phyloP scores from a whole-genome alignment of 1,140 invertebrate species.

The Chironomus tepperi region DNA sequence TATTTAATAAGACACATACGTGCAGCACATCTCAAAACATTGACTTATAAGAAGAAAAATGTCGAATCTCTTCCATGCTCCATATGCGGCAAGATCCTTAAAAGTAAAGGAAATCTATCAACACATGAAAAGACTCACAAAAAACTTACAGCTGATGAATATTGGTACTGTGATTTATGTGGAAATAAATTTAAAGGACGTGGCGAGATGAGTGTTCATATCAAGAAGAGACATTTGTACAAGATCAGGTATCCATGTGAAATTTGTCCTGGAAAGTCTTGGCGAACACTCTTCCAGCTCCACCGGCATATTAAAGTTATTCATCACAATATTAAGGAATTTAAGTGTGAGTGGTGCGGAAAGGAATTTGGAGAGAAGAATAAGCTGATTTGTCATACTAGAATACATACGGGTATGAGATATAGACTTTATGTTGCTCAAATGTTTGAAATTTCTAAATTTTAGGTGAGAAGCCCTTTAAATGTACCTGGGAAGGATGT shows the following conservation, averaged over 20 bases:
- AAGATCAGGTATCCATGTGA: slow-evolving; percentile 16
- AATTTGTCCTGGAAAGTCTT: slow-evolving; percentile 3
- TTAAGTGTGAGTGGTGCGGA: background rate
- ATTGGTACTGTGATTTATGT: slow-evolving; percentile 9
- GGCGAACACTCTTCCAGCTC: background rate
- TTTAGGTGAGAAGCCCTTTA: background rate
- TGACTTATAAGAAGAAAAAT: background rate
- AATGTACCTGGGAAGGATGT: background rate
- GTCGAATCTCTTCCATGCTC: background rate
- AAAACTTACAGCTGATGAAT: background rate
- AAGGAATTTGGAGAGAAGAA: slow-evolving; percentile 19
- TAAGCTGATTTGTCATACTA: background rate
- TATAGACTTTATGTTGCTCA: too few species aligned
- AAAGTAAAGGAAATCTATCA: slow-evolving; percentile 7
- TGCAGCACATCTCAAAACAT: background rate
- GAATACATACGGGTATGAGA: background rate
- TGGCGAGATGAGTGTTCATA: background rate
- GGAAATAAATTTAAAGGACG: background rate
- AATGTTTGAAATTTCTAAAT: too few species aligned
- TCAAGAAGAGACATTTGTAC: background rate
- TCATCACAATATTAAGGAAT: slow-evolving; percentile 10
- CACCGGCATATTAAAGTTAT: background rate
- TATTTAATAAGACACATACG: background rate
- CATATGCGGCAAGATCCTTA: background rate
- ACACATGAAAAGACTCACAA: background rate